phyloP scores from a whole-genome alignment of 2,888 invertebrate genomes.

The Cryptocheilus praepositus region DNA sequence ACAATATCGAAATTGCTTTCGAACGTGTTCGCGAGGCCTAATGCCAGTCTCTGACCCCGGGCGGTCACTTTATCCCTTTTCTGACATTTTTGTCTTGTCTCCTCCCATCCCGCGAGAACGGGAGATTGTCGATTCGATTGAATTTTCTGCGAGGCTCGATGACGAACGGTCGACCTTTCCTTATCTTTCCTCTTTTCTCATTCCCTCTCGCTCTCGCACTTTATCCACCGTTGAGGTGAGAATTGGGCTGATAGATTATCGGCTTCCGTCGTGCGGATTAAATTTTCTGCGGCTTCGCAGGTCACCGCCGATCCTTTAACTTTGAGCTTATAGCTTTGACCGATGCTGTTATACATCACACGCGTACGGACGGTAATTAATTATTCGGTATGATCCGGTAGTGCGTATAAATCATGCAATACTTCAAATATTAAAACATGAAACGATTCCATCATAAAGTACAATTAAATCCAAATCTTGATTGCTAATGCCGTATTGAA shows the following conservation, averaged over 20 bases:
- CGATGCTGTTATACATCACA: constrained; percentile 4
- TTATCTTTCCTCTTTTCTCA: constrained; percentile 24
- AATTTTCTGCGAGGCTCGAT: constrained; percentile 52
- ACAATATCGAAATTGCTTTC: constrained; percentile 56
- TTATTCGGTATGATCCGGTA: too few relatives aligned
- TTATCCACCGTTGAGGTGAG: constrained; percentile 14
- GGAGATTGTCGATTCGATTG: constrained; percentile 41
- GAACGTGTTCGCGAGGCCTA: constrained; percentile 53
- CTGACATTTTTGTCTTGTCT: constrained; percentile 9
- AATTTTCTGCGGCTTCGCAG: constrained; percentile 41
- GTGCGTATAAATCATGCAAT: too few relatives aligned
- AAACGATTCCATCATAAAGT: too few relatives aligned
- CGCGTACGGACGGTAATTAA: too few relatives aligned
- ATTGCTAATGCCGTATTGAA: too few relatives aligned
- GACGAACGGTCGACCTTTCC: constrained; percentile 41
- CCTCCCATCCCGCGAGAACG: too few relatives aligned
- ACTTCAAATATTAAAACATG: too few relatives aligned
- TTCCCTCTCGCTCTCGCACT: constrained; percentile 1
- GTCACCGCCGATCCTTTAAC: constrained; percentile 25
- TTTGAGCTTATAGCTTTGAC: constrained; percentile 17
- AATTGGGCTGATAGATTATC: constrained; percentile 48
- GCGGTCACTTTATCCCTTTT: constrained; percentile 17
- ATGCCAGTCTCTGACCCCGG: constrained; percentile 33
- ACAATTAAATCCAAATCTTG: too few relatives aligned
- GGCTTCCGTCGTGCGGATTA: constrained; percentile 37